These are phyloP conservation scores for Diplolepis rosae DNA, from an alignment of 2,888 invertebrate species.

Conservation along the genomic window DNA sequence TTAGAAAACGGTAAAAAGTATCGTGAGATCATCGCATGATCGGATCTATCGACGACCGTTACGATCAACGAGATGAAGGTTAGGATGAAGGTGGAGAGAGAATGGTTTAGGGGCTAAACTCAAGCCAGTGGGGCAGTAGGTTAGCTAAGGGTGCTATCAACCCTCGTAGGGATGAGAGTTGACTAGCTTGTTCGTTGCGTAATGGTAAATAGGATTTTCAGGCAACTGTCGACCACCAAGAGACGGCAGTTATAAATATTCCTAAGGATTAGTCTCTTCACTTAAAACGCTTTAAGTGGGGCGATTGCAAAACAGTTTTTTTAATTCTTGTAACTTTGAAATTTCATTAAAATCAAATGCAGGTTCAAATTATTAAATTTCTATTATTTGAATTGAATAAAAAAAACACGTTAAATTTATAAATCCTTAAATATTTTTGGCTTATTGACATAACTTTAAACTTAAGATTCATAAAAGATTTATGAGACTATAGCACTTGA, in stretches of 20 bases:
- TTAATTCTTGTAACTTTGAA: too few species aligned
- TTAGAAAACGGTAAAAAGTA: constrained; percentile 38
- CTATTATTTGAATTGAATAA: too few species aligned
- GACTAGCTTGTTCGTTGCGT: constrained; percentile 41
- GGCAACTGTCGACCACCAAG: constrained; percentile 9
- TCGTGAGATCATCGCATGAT: constrained; percentile 60
- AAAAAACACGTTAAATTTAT: too few species aligned
- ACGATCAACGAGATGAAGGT: constrained; percentile 43
- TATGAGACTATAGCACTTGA: too few species aligned
- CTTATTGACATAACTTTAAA: too few species aligned
- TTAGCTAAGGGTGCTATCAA: constrained; percentile 65
- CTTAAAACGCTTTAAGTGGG: background rate
- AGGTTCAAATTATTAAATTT: too few species aligned
- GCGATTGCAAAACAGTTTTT: background rate
- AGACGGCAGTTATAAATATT: background rate
- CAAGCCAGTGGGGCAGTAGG: constrained; percentile 70
- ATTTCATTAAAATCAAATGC: too few species aligned
- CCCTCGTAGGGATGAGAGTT: constrained; percentile 45
- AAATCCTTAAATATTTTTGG: too few species aligned
- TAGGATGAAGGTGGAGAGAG: constrained; percentile 36
- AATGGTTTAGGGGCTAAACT: constrained; percentile 42
- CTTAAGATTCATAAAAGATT: too few species aligned
- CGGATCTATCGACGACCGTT: constrained; percentile 57
- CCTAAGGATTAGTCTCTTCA: background rate
- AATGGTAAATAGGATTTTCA: constrained; percentile 20